Evolutionary conservation across 2,888 invertebrate genomes (phyloP).

Genomic region (Caenorhabditis sulstoni): DNA sequence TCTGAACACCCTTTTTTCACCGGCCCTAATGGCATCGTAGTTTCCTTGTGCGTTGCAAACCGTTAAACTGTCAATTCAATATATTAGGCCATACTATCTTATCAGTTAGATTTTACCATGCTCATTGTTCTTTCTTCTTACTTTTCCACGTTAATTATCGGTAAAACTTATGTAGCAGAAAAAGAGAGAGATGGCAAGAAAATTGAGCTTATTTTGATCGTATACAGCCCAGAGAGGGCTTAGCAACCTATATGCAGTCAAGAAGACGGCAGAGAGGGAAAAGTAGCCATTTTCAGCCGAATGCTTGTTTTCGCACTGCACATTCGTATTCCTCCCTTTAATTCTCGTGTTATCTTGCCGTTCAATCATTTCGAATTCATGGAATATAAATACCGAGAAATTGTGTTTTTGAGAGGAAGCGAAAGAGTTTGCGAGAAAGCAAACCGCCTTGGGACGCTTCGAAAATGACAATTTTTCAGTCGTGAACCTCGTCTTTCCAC

Average conservation of each 20-base stretch:
- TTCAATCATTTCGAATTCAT: slow-evolving; percentile 57
- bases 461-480: slow-evolving; percentile 8
- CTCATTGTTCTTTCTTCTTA: not conserved
- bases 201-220: not conserved
- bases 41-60: slow-evolving; percentile 2
- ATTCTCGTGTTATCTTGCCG: slow-evolving; percentile 53
- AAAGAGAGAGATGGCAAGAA: not conserved
- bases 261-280: not conserved
- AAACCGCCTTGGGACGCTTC: not conserved
- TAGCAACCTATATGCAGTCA: slow-evolving; percentile 5
- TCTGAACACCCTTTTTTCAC: slow-evolving; percentile 1
- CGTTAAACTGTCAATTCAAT: slow-evolving; percentile 4
- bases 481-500: not conserved
- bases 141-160: not conserved
- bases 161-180: not conserved
- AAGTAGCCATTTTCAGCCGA: slow-evolving; percentile 24
- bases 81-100: slow-evolving; percentile 25
- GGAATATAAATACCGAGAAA: slow-evolving; percentile 55
- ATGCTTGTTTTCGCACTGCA: slow-evolving; percentile 48
- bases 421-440: too few species aligned
- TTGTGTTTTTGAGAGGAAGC: slow-evolving; percentile 28
- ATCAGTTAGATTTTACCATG: not conserved
- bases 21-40: slow-evolving; percentile 9
- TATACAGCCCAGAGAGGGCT: not conserved
- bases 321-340: slow-evolving; percentile 53